phyloP scores from a whole-genome alignment of 2,888 invertebrate genomes.

The Drosophila multiciliata region DNA sequence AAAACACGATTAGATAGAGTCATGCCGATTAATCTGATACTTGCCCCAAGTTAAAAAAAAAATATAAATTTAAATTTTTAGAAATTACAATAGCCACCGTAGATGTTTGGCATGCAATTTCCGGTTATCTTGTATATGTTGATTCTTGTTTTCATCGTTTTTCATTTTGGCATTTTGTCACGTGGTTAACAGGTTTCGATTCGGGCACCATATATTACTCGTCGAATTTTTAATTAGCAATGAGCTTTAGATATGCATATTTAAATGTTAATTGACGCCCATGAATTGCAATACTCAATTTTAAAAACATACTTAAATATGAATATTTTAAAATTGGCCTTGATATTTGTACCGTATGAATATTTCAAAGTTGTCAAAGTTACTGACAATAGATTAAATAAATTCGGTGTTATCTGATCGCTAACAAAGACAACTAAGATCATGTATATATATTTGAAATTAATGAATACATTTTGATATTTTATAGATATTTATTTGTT shows the following conservation, averaged over 20 bases:
- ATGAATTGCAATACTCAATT: not conserved
- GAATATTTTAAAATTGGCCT: slow-evolving; percentile 1
- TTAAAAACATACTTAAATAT: not conserved
- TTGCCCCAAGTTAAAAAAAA: not conserved
- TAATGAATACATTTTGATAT: not conserved
- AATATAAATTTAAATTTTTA: not conserved
- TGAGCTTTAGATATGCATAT: not conserved
- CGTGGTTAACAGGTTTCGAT: slow-evolving; percentile 25
- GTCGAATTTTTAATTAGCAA: not conserved
- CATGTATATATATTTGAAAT: not conserved
- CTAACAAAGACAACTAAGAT: not conserved
- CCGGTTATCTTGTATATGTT: not conserved
- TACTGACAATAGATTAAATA: not conserved
- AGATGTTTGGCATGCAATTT: not conserved
- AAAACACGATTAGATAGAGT: not conserved
- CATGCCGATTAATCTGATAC: not conserved
- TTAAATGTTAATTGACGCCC: not conserved
- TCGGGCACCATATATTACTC: slow-evolving; percentile 2
- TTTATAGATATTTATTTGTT: not conserved
- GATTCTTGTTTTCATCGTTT: not conserved
- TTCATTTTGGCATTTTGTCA: slow-evolving; percentile 11
- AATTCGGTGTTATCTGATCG: slow-evolving; percentile 4
- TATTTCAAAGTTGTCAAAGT: not conserved
- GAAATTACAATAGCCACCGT: not conserved
- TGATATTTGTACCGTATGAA: slow-evolving; percentile 1